These are phyloP conservation scores for Varecia variegata DNA, from an alignment of 2,797 vertebrate species.

Conservation along the genomic window DNA sequence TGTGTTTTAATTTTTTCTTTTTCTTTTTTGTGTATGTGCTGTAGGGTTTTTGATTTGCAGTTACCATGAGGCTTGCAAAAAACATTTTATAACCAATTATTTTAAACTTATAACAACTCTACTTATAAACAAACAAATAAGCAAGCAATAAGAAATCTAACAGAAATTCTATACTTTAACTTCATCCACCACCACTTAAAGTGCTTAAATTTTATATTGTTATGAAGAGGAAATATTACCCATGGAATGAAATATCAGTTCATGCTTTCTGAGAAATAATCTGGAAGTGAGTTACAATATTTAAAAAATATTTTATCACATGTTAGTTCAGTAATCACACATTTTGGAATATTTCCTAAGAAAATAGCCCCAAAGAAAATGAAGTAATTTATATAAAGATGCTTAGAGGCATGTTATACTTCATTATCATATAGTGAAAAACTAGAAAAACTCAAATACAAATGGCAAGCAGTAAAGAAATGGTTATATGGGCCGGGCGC, in stretches of 20 bases:
- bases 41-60: no score
- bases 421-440: background rate
- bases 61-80: no score
- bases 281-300: background rate
- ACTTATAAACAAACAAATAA: no score
- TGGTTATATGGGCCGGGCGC: background rate
- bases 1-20: no score
- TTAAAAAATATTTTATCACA: background rate
- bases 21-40: no score
- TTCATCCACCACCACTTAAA: background rate
- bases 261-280: slow-evolving; percentile 37
- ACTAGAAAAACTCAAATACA: background rate
- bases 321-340: background rate
- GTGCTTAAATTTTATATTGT: background rate
- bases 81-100: no score
- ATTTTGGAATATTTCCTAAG: background rate
- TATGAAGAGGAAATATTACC: background rate
- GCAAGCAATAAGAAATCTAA: no score
- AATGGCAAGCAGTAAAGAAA: background rate
- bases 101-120: no score
- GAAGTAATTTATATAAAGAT: background rate
- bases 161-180: no score
- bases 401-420: background rate
- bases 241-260: background rate
- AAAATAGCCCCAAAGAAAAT: slow-evolving; percentile 39